Base-by-base conservation (phyloP, 1,140 invertebrate genomes). In the Sitodiplosis mosellana region DNA sequence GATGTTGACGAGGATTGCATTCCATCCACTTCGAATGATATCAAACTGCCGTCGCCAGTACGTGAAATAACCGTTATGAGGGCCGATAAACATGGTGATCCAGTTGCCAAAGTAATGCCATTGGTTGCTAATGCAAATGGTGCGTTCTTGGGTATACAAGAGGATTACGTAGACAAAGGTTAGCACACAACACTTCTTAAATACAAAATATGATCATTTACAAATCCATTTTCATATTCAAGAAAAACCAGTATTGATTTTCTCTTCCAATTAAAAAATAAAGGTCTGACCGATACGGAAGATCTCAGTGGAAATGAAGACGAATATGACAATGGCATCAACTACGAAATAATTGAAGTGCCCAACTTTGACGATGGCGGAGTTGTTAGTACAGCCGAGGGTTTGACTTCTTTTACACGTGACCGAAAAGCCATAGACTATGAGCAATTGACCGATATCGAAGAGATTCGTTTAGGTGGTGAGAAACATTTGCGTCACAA, bases 381-480 rank as follows among this genome's bases (percentile, higher is more conserved):
- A 17, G 44, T 53, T n/a, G 49, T 65, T 12, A 48, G 50, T 45
- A 53, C 33, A 44, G 45, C 37, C 50, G 65, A 60, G 49, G 44
- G 46, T 12, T 34, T 50, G 21, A 50, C 46, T 41, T 27, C 27
- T 5, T 27, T 27, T 10, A 20, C 4, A 7, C 41, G 17, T 11
- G 4, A 18, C n/a, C 17, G 20, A 43, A 43, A 43, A 38, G 3
- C 15, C 12, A 14, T 12, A 18, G 18, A 55, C 22, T 20, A 19
- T 2, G 64, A 66, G 46, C 60, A 64, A 1, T 47, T 66, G 0
- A 73, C 69, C 15, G 71, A 73, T 53, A 70, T 69, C 1, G 71
- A 74, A 56, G 71, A 73, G 45, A 56, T 72, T 27, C 58, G 63
- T 47, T 48, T 70, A 18, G 56, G 20, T 19, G 20, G 57, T 10